Evolutionary conservation across 2,888 invertebrate species (phyloP).

Genomic region (Epiblema foenella): DNA sequence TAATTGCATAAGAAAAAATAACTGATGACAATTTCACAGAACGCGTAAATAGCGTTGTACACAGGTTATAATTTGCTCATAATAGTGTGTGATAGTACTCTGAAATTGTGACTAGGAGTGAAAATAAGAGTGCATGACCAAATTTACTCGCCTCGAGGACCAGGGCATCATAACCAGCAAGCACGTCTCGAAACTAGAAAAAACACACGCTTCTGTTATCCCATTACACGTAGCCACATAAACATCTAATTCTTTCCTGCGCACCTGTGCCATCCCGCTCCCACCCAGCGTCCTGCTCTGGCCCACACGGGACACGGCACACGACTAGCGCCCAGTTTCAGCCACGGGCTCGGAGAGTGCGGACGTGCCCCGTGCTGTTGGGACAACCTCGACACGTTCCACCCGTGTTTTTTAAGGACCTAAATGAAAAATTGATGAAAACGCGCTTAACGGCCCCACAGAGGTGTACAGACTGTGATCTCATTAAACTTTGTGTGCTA

Average conservation of each 20-base stretch:
- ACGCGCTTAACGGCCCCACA: conserved; percentile 60
- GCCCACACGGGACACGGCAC: conserved; percentile 54
- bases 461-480: conserved; percentile 57
- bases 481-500: conserved; percentile 62
- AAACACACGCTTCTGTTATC: conserved; percentile 72
- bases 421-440: conserved; percentile 76
- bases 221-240: conserved; percentile 79
- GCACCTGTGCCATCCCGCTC: conserved; percentile 78
- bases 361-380: conserved; percentile 57
- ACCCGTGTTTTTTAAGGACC: conserved; percentile 72
- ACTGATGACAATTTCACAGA: too few species aligned
- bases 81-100: background rate
- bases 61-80: background rate
- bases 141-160: conserved; percentile 1
- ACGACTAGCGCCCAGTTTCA: conserved; percentile 71
- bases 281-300: conserved; percentile 56
- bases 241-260: conserved; percentile 84
- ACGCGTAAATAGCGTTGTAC: background rate
- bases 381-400: conserved; percentile 54
- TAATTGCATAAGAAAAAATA: too few species aligned
- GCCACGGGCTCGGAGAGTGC: conserved; percentile 64
- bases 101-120: background rate
- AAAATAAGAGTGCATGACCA: conserved; percentile 3
- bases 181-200: conserved; percentile 58
- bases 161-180: conserved; percentile 33